phyloP scores from a whole-genome alignment of 2,113 vertebrate species.

The Planiliza haematocheilus region DNA sequence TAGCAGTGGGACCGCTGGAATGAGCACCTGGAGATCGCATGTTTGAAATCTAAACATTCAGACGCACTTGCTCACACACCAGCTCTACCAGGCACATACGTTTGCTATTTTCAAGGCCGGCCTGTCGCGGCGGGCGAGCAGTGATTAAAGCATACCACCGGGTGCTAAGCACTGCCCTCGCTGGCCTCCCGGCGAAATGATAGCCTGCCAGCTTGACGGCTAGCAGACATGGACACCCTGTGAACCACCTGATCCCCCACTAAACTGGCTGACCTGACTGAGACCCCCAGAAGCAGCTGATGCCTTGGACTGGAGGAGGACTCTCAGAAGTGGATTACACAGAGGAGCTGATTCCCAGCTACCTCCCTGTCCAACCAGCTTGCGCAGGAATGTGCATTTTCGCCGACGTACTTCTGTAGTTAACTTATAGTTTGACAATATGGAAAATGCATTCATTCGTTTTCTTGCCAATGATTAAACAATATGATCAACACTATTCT shows the following conservation, averaged over 20 bases:
- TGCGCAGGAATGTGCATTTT: not conserved
- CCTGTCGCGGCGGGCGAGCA: conserved; percentile 29
- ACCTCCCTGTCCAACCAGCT: not conserved
- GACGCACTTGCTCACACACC: not conserved
- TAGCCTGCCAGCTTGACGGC: conserved; percentile 62
- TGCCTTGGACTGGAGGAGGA: conserved; percentile 59
- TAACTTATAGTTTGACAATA: too few relatives aligned
- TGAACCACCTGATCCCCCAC: conserved; percentile 74
- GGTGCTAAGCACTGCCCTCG: conserved; percentile 55
- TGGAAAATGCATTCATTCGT: too few relatives aligned
- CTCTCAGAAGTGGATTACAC: conserved; percentile 19
- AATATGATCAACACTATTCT: too few relatives aligned
- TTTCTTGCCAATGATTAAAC: too few relatives aligned
- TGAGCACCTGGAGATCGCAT: conserved; percentile 43
- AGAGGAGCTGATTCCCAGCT: not conserved
- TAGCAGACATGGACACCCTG: conserved; percentile 74
- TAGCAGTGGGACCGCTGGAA: conserved; percentile 53
- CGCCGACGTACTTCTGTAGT: not conserved
- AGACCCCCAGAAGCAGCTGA: conserved; percentile 72
- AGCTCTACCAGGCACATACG: conserved; percentile 21
- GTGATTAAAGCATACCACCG: conserved; percentile 80
- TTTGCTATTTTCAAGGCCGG: conserved; percentile 72
- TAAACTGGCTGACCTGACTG: conserved; percentile 70
- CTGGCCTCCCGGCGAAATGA: conserved; percentile 65
- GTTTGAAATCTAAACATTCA: conserved; percentile 58